These are phyloP conservation scores for Dendroctonus valens DNA, from an alignment of 1,140 invertebrate genomes.

Conservation along the genomic window DNA sequence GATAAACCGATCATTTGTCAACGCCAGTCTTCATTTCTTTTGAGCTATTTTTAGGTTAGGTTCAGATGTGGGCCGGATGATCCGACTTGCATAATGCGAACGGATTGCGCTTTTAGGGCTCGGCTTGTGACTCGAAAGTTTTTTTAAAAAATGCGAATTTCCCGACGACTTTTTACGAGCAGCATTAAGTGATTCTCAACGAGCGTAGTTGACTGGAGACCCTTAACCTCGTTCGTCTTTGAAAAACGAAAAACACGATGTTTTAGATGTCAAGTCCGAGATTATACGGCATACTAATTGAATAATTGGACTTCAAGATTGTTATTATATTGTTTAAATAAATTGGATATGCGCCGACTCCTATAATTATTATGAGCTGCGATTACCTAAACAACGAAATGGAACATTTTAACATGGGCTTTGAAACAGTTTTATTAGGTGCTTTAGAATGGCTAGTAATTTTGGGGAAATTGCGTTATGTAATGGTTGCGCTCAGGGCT, in stretches of 20 bases:
- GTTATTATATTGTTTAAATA: conserved; percentile 20
- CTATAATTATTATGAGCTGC: conserved; percentile 8
- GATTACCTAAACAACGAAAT: conserved; percentile 9
- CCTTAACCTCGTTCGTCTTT: conserved; percentile 1
- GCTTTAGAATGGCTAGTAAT: too few species aligned
- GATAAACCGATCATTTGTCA: conserved; percentile 28
- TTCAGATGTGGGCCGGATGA: conserved; percentile 1
- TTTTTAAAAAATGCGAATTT: neutral
- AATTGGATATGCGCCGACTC: conserved; percentile 6
- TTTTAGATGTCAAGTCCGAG: conserved; percentile 9
- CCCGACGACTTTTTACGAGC: neutral
- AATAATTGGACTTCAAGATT: conserved; percentile 10
- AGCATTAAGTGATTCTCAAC: neutral
- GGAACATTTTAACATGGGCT: conserved; percentile 11
- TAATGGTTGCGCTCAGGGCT: too few species aligned
- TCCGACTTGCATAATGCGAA: too few species aligned
- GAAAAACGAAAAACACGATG: conserved; percentile 5
- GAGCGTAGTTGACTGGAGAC: conserved; percentile 10
- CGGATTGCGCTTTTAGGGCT: too few species aligned
- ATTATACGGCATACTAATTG: conserved; percentile 13
- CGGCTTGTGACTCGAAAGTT: too few species aligned
- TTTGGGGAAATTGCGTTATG: too few species aligned
- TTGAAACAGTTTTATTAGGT: conserved; percentile 1
- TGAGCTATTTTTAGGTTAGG: conserved; percentile 16
- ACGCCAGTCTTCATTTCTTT: conserved; percentile 21